Percentiles rank a stretch among this genome's conserved stretches.
phyloP scores from a whole-genome alignment of 2,113 vertebrate genomes.

The Bubo bubo region DNA sequence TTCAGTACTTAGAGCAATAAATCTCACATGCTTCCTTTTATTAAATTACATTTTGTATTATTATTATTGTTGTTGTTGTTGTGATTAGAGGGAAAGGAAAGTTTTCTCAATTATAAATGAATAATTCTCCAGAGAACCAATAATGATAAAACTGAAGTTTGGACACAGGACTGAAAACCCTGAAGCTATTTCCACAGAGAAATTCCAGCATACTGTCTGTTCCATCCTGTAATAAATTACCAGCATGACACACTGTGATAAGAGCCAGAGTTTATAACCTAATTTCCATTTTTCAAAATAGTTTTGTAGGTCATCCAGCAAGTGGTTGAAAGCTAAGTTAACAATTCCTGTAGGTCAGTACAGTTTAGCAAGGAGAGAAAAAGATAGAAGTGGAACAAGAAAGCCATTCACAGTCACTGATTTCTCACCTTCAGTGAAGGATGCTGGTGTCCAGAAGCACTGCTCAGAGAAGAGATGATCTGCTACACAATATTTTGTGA shows the following conservation, averaged over 20 bases:
- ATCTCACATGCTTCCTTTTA: not conserved
- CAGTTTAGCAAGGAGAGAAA: not conserved
- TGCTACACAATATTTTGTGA: not conserved
- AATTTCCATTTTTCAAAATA: constrained; percentile 36
- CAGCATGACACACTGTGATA: not conserved
- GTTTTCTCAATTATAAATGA: not conserved
- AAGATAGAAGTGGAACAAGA: not conserved
- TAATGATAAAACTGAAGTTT: not conserved
- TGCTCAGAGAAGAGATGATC: not conserved
- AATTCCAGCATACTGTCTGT: not conserved
- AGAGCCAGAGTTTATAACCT: constrained; percentile 30
- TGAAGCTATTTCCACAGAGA: constrained; percentile 12
- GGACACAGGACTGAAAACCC: not conserved
- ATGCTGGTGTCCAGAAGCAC: not conserved
- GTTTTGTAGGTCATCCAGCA: constrained; percentile 31
- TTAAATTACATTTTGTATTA: not conserved
- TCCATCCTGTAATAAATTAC: constrained; percentile 18
- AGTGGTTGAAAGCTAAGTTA: constrained; percentile 7
- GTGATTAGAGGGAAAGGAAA: not conserved
- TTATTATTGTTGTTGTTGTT: not conserved
- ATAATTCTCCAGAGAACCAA: not conserved
- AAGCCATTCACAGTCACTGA: not conserved
- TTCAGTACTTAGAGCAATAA: not conserved
- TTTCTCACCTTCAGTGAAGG: not conserved
- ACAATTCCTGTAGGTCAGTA: not conserved